Percentiles rank a stretch among this genome's conserved stretches.
These are phyloP conservation scores for Holothuria leucospilota DNA, from an alignment of 53 echinoderm and acorn worm species.

Conservation along the genomic window DNA sequence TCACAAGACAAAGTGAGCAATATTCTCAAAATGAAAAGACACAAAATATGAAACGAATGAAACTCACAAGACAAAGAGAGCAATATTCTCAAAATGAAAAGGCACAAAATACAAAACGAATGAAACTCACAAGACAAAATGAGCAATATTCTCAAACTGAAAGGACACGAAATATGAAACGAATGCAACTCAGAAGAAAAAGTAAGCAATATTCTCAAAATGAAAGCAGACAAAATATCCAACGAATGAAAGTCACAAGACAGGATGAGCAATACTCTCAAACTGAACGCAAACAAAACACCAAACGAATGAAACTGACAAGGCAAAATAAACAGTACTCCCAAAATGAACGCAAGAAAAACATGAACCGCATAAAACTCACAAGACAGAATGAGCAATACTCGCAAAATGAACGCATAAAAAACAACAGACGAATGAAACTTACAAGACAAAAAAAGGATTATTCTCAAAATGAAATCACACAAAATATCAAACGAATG, in stretches of 20 bases:
- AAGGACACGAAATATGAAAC: neutral
- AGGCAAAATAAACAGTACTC: neutral
- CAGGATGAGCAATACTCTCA: neutral
- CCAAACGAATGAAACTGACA: neutral
- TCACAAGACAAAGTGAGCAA: neutral
- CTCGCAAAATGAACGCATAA: neutral
- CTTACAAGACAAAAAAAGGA: neutral
- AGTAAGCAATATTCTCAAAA: neutral
- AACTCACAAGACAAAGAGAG: neutral
- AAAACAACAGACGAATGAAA: constrained; percentile 3
- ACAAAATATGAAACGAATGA: constrained; percentile 17
- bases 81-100: constrained; percentile 21
- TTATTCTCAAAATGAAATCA: constrained; percentile 13
- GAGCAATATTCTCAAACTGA: neutral
- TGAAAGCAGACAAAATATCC: neutral
- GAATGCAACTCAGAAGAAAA: neutral
- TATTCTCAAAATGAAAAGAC: neutral
- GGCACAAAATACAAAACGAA: neutral
- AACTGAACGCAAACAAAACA: neutral
- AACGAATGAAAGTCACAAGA: constrained; percentile 14
- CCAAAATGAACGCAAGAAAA: neutral
- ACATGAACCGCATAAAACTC: neutral
- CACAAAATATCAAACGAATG: constrained; percentile 9
- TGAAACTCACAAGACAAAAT: no score
- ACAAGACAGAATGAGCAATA: neutral